Evolutionary conservation across 2,113 vertebrate genomes (phyloP), one percentile per base, ranked within the genome.

Genomic region (Heloderma charlesbogerti): DNA sequence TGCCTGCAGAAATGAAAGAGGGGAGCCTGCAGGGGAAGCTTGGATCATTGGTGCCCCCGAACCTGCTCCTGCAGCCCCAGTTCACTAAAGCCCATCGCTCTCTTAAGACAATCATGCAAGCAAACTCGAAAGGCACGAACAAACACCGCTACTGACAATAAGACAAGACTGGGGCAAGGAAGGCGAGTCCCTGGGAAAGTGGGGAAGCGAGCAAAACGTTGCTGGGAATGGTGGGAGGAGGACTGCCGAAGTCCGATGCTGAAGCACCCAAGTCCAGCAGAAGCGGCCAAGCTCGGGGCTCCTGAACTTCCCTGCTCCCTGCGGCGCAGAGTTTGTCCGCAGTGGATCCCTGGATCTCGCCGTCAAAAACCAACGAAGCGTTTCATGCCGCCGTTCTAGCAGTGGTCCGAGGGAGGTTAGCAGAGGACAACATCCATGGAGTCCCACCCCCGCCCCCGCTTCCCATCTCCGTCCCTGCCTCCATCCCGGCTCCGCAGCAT

Each of bases 321-420:
- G 88, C 80, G 60, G 27, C 87, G 57, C 82, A 77, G 84, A 93
- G 83, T 88, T 91, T 83, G 40, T 31, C 90, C 0, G 4, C 93
- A 48, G 92, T 51, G 84, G 66, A 67, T 78, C 60, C 48, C 89
- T 37, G 37, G 40, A 51, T 9, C 10, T 43, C 40, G 48, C 10
- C 3, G 40, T 88, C 79, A 4, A 22, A 80, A 93, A 80, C 15
- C 7, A 45, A 91, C 2, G 82, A 77, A 79, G 22, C 75, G 57
- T 87, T 94, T 91, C 69, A 12, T 3, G 43, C 87, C 80, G 2
- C 29, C 3, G 6, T 69, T 25, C 78, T 51, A 9, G 2, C 60
- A 89, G 87, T 0, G 48, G 2, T 79, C 80, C 92, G 80, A 78
- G 20, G 88, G 72, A 96, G 93, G 87, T 95, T 95, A 63, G 93